phyloP scores from a whole-genome alignment of 2,797 vertebrate species.

The Pelobates cultripes region DNA sequence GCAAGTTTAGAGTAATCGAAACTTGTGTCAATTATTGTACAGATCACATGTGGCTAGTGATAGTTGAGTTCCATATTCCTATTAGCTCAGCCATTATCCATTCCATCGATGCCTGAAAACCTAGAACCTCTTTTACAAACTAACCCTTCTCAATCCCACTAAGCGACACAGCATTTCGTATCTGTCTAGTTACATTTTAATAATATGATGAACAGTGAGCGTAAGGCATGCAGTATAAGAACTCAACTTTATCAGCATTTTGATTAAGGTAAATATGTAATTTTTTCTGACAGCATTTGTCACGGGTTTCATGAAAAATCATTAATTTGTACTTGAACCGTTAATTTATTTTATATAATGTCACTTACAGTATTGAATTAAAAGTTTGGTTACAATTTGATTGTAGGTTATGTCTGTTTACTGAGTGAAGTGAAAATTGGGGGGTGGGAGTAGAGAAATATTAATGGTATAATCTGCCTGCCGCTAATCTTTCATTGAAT shows the following conservation, averaged over 20 bases:
- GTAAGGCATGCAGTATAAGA: neutral
- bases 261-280: conserved; percentile 48
- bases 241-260: conserved; percentile 33
- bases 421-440: conserved; percentile 53
- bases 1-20: too few relatives aligned
- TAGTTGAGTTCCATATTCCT: too few relatives aligned
- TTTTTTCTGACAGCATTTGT: conserved; percentile 52
- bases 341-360: conserved; percentile 56
- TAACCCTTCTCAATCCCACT: too few relatives aligned
- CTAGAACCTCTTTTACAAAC: too few relatives aligned
- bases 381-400: conserved; percentile 56
- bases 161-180: too few relatives aligned
- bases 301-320: conserved; percentile 50
- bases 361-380: conserved; percentile 54
- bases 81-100: too few relatives aligned
- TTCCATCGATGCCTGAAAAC: too few relatives aligned
- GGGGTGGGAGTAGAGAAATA: conserved; percentile 44
- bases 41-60: too few relatives aligned
- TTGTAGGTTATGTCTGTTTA: conserved; percentile 52
- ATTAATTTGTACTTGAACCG: conserved; percentile 51
- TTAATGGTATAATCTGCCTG: conserved; percentile 39
- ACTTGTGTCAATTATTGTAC: too few relatives aligned
- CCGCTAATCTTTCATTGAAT: conserved; percentile 38
- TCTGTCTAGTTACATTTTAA: conserved; percentile 5
- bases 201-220: conserved; percentile 33